These are phyloP conservation scores for Cynodonichthys magdalenae DNA, from an alignment of 2,797 vertebrate genomes.

Conservation along the genomic window DNA sequence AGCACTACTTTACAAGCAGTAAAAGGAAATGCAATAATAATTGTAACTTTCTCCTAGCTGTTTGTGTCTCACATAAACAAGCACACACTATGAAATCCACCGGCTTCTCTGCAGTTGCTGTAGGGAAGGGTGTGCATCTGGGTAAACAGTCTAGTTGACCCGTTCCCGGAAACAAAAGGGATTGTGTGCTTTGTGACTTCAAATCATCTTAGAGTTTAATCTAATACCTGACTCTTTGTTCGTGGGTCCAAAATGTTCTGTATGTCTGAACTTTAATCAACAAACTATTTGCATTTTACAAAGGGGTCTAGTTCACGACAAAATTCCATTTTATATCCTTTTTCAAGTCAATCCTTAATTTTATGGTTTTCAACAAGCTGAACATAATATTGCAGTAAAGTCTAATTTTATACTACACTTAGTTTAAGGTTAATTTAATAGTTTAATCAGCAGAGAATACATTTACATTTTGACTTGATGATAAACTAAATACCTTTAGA, in stretches of 20 bases:
- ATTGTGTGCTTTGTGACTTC: constrained; percentile 61
- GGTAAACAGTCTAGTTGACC: constrained; percentile 34
- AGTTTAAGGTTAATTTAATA: not conserved
- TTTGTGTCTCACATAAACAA: constrained; percentile 33
- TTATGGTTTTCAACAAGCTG: constrained; percentile 8
- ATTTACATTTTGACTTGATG: constrained; percentile 3
- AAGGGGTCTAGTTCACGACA: constrained; percentile 24
- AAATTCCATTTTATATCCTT: not conserved
- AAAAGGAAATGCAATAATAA: constrained; percentile 36
- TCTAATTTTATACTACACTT: not conserved
- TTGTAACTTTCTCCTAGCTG: constrained; percentile 25
- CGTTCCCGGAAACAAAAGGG: constrained; percentile 54
- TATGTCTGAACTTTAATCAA: constrained; percentile 33
- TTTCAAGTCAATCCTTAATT: constrained; percentile 48
- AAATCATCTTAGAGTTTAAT: constrained; percentile 67
- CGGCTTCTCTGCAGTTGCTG: constrained; percentile 12
- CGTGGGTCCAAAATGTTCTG: constrained; percentile 32
- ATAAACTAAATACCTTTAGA: not conserved
- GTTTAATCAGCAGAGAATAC: not conserved
- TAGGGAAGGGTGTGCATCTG: constrained; percentile 21
- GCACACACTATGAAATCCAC: not conserved
- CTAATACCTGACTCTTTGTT: constrained; percentile 49
- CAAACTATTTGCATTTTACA: constrained; percentile 34
- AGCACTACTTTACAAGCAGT: constrained; percentile 29
- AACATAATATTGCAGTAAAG: constrained; percentile 9